Evolutionary conservation across 2,888 invertebrate species (phyloP).

Genomic region (Allacma fusca): DNA sequence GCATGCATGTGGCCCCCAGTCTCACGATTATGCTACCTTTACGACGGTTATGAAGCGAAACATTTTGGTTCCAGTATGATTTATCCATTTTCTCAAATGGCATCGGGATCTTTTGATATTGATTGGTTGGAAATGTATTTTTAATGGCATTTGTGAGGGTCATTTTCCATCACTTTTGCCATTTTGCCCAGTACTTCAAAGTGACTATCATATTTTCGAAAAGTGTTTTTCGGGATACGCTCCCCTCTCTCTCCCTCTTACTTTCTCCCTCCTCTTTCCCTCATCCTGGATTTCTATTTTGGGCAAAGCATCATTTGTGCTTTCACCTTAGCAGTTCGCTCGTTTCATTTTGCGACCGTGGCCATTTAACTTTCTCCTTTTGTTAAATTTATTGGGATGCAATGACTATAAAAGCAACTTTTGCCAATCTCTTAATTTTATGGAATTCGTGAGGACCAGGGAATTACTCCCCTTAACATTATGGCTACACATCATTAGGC

Average conservation of each 20-base stretch:
- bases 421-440: neutral
- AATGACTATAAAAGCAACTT: constrained; percentile 11
- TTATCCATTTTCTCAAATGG: constrained; percentile 42
- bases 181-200: constrained; percentile 9
- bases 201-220: constrained; percentile 5
- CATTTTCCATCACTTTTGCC: constrained; percentile 34
- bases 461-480: neutral
- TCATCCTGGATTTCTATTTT: too few species aligned
- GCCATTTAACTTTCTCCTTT: constrained; percentile 2
- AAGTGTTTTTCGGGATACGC: neutral
- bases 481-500: neutral
- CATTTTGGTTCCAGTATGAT: constrained; percentile 44
- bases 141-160: constrained; percentile 45
- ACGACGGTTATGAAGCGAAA: constrained; percentile 35
- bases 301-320: too few species aligned
- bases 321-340: neutral
- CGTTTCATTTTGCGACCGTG: neutral
- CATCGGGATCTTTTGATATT: constrained; percentile 38
- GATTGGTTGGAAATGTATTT: constrained; percentile 46
- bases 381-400: constrained; percentile 9
- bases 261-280: neutral
- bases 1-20: too few species aligned
- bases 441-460: too few species aligned
- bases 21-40: constrained; percentile 22
- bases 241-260: neutral